A percentile compares a stretch with the other conserved stretches of the same genome.
phyloP scores from a whole-genome alignment of 2,888 invertebrate species.

The Cordilura impudica region DNA sequence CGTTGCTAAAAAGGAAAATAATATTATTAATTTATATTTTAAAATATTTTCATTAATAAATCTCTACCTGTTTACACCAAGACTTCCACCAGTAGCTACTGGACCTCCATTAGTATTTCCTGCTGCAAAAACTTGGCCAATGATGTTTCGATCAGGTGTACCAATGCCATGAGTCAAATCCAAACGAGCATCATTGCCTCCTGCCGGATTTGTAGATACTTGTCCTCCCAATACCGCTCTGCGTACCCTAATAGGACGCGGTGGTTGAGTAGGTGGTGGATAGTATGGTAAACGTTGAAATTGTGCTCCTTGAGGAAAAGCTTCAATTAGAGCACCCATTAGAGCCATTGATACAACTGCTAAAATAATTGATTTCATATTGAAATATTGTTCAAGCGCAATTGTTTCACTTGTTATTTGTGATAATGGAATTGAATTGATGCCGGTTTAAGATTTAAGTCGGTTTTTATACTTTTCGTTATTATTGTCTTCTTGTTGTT shows the following conservation, averaged over 20 bases:
- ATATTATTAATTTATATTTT: background rate
- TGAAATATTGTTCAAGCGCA: background rate
- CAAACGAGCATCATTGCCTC: constrained; percentile 69
- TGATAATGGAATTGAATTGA: background rate
- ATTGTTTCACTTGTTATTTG: background rate
- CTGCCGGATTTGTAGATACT: constrained; percentile 68
- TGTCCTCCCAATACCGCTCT: constrained; percentile 42
- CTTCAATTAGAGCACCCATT: constrained; percentile 27
- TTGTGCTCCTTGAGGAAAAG: constrained; percentile 20
- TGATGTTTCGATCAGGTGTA: constrained; percentile 70
- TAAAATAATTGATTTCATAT: constrained; percentile 55
- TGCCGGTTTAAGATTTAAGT: background rate
- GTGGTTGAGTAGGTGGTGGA: constrained; percentile 45
- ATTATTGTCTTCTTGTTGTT: background rate
- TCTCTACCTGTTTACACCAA: constrained; percentile 46
- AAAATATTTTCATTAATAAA: background rate
- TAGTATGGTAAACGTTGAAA: constrained; percentile 58
- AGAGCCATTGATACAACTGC: constrained; percentile 14
- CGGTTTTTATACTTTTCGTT: constrained; percentile 19
- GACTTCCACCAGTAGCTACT: constrained; percentile 62
- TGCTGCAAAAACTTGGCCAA: constrained; percentile 67
- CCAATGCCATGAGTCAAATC: constrained; percentile 69
- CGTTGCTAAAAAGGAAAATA: constrained; percentile 48
- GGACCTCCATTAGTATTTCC: constrained; percentile 65
- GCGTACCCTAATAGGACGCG: constrained; percentile 33